phyloP scores from a whole-genome alignment of 2,888 invertebrate species.

The Acanthococcus lagerstroemiae region DNA sequence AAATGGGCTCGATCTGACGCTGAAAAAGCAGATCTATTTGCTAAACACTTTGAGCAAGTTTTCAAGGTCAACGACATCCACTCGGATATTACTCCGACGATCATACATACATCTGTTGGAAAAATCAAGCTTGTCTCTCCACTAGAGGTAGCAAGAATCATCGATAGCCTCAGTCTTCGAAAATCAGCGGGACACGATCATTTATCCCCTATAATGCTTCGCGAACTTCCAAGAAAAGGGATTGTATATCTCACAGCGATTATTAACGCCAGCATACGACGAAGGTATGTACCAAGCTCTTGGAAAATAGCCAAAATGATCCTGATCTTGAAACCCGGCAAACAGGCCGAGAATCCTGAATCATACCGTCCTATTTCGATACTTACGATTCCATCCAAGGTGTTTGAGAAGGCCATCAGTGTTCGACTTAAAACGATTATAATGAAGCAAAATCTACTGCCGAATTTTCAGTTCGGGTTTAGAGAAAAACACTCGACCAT shows the following conservation, averaged over 20 bases:
- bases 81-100: not conserved
- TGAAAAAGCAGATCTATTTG: slow-evolving; percentile 16
- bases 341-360: not conserved
- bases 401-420: slow-evolving; percentile 6
- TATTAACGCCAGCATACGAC: not conserved
- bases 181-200: slow-evolving; percentile 1
- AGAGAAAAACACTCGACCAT: slow-evolving; percentile 4
- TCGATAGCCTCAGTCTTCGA: not conserved
- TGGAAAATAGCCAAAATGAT: slow-evolving; percentile 8
- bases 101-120: not conserved
- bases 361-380: slow-evolving; percentile 10
- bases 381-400: not conserved
- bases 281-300: not conserved
- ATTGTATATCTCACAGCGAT: slow-evolving; percentile 2
- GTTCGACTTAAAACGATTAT: not conserved
- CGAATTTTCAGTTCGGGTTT: not conserved
- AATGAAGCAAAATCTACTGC: not conserved
- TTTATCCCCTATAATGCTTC: not conserved
- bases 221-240: not conserved
- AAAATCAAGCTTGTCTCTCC: not conserved
- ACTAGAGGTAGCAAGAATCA: not conserved
- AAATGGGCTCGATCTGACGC: slow-evolving; percentile 2
- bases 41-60: not conserved
- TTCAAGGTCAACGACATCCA: not conserved
- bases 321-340: slow-evolving; percentile 3